Conservation (phyloP, 2,113 vertebrate species). For the Callorhinus ursinus region DNA sequence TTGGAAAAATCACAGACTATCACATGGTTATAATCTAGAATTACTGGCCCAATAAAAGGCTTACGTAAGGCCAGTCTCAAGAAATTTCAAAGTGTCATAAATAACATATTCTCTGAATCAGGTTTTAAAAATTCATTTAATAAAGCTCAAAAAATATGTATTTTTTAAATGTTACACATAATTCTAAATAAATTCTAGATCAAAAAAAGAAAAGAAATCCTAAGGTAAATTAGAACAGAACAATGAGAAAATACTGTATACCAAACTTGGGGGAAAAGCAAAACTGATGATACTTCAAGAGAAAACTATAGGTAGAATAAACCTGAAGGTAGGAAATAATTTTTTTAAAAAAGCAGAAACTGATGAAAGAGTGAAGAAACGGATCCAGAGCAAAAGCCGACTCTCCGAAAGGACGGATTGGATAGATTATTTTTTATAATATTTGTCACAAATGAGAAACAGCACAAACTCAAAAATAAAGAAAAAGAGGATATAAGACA, state of each 20-base stretch:
- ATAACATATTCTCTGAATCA: neutral
- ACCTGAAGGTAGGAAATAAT: neutral
- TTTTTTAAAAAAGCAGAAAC: neutral
- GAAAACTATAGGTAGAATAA: neutral
- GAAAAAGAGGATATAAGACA: neutral
- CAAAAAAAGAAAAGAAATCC: neutral
- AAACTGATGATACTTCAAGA: neutral
- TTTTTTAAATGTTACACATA: neutral
- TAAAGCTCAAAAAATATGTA: neutral
- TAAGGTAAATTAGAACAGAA: neutral
- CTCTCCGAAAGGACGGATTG: neutral
- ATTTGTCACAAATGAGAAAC: neutral
- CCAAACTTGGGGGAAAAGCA: neutral
- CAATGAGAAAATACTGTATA: neutral
- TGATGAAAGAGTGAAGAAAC: neutral
- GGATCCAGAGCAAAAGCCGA: neutral
- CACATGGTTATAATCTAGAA: neutral
- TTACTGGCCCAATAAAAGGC: neutral
- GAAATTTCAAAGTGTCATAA: neutral
- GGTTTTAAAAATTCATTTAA: neutral
- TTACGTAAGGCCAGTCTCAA: neutral
- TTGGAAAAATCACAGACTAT: neutral
- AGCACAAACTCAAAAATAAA: neutral
- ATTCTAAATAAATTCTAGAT: slow-evolving; percentile 23
- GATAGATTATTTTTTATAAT: neutral